Evolutionary conservation across 2,113 vertebrate species (phyloP).

Genomic region (Otolemur garnettii): DNA sequence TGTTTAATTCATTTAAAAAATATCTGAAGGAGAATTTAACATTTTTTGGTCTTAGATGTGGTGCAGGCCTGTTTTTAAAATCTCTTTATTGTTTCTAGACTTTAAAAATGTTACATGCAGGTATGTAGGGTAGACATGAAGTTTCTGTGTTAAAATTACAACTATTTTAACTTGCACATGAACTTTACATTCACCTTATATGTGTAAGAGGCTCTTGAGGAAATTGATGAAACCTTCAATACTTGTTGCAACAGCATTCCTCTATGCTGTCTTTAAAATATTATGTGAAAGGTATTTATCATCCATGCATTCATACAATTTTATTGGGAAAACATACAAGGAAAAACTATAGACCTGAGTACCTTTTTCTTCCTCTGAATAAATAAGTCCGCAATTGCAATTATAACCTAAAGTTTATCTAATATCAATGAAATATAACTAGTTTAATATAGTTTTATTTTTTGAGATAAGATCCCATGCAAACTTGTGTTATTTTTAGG

Average conservation of each 20-base stretch:
- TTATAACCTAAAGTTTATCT: background rate
- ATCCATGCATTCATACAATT: background rate
- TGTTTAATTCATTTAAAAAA: slow-evolving; percentile 34
- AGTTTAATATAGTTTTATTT: background rate
- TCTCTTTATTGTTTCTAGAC: background rate
- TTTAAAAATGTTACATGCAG: background rate
- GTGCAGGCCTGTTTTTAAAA: background rate
- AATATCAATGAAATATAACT: background rate
- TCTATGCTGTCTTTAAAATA: background rate
- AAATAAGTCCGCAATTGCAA: background rate
- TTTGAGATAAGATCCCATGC: background rate
- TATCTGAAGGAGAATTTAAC: slow-evolving; percentile 8
- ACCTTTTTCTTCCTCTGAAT: background rate
- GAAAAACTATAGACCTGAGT: background rate
- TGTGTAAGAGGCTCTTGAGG: background rate
- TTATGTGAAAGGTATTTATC: background rate
- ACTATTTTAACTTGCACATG: too few species aligned
- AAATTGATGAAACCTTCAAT: background rate
- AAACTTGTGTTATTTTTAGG: background rate
- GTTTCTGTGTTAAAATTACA: too few species aligned
- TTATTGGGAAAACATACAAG: background rate
- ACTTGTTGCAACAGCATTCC: background rate
- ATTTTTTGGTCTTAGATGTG: background rate
- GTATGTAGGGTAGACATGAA: too few species aligned
- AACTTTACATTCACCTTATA: too few species aligned